Evolutionary conservation across 35 echinoderm and acorn worm genomes (phyloP).

Genomic region (Ophiothrix spiculata): DNA sequence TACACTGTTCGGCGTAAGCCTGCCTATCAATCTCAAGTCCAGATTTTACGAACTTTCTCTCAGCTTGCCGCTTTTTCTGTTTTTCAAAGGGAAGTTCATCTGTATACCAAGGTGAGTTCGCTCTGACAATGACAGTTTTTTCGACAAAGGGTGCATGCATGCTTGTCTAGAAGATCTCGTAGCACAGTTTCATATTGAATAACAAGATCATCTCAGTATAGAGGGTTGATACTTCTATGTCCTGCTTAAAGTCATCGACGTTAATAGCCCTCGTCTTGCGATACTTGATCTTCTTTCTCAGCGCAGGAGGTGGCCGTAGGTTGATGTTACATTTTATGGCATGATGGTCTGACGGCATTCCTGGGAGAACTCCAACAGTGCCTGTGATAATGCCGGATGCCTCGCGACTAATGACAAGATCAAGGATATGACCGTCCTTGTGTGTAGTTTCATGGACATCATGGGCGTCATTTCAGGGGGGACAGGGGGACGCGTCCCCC

Average conservation of each 20-base stretch:
- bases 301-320: neutral
- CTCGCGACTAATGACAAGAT: conserved; percentile 11
- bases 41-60: conserved; percentile 4
- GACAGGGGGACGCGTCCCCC: too few relatives aligned
- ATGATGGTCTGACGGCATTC: conserved; percentile 9
- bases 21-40: conserved; percentile 15
- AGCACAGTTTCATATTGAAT: conserved; percentile 14
- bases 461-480: too few relatives aligned
- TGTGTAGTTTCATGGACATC: neutral
- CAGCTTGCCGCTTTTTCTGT: conserved; percentile 7
- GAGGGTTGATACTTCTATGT: conserved; percentile 8
- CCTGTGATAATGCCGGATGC: neutral
- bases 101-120: conserved; percentile 14
- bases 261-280: conserved; percentile 1
- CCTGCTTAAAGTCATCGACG: neutral
- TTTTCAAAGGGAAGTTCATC: conserved; percentile 26
- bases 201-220: neutral
- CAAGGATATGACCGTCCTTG: conserved; percentile 17
- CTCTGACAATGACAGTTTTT: conserved; percentile 19
- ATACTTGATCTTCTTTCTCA: neutral
- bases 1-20: neutral
- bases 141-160: neutral
- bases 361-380: neutral
- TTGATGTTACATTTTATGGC: conserved; percentile 10
- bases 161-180: conserved; percentile 12